These are phyloP conservation scores for Limanda limanda DNA, from an alignment of 2,113 vertebrate genomes.

Conservation along the genomic window DNA sequence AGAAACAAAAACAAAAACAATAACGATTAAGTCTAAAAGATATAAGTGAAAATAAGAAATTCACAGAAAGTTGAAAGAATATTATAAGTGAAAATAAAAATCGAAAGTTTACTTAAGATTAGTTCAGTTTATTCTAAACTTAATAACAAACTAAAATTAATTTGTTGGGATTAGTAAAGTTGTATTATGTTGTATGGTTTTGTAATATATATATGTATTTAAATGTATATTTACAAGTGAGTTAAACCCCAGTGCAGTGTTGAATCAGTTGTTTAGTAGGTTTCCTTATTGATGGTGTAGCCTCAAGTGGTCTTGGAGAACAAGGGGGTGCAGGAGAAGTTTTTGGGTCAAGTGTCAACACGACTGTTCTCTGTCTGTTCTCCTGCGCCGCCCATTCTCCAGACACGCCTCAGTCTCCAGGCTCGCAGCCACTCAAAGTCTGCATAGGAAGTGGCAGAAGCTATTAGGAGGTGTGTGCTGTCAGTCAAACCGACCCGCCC, in stretches of 20 bases:
- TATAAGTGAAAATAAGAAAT: too few relatives aligned
- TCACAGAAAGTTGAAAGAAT: too few relatives aligned
- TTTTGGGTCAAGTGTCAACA: background rate
- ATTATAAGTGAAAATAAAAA: too few relatives aligned
- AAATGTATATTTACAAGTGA: background rate
- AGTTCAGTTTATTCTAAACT: too few relatives aligned
- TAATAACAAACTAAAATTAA: too few relatives aligned
- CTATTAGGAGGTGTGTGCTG: slow-evolving; percentile 63
- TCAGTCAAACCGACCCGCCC: slow-evolving; percentile 72
- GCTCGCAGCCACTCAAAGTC: slow-evolving; percentile 24
- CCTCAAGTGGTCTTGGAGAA: background rate
- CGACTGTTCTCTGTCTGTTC: background rate
- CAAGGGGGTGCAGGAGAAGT: background rate
- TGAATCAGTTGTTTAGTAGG: background rate
- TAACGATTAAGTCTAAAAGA: too few relatives aligned
- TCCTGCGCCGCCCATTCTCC: slow-evolving; percentile 7
- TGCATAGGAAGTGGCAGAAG: slow-evolving; percentile 5
- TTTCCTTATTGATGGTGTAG: background rate
- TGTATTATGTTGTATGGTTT: too few relatives aligned
- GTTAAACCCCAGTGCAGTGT: background rate
- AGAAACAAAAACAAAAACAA: too few relatives aligned
- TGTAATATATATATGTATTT: too few relatives aligned
- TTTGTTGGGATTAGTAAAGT: too few relatives aligned
- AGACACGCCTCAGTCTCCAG: slow-evolving; percentile 36
- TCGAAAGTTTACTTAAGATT: too few relatives aligned